Base-by-base conservation (phyloP, 2,113 vertebrate species). In the Microtus ochrogaster region DNA sequence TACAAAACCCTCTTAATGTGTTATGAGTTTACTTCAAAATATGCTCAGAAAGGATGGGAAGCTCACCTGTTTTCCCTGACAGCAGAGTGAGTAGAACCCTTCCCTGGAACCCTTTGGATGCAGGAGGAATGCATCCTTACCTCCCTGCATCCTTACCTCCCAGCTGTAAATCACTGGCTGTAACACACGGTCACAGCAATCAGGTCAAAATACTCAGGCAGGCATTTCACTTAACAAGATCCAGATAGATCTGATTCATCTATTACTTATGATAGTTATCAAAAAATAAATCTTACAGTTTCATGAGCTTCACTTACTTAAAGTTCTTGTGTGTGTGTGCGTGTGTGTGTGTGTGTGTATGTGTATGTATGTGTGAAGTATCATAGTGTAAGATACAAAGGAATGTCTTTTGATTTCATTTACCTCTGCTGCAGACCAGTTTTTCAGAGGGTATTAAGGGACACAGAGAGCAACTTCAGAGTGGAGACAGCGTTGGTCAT, bases 401-500 rank as follows among this genome's bases (percentile, higher is more conserved):
- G 41, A 41, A 91, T 39, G 39, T 7, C 33, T 91, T 52, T 44
- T 44, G 44, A 49, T 81, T 94, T 78, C 14, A 39, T 79, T 94
- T 78, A 89, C 52, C 28, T 89, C 77, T 79, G 68, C 3, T 92
- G 39, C 26, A 73, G 22, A 77, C 36, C 58, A 77, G 52, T 16
- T 92, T 87, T 70, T n/a, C 81, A 70, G 36, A 66, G 44, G 26
- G n/a, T 66, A 63, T 86, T 78, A 87, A 55, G 73, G 13, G 47
- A 66, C 68, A 76, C 3, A 97, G 96, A 97, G 97, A 96, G 97
- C 96, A 98, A 98, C 97, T 96, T 97, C 96, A 97, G 95, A 98
- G 79, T 96, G 97, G 97, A 97, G 97, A 98, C 97, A 98, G 97
- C 94, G 5, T 95, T 96, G 95, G 94, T 98, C 97, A 98, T 97